Evolutionary conservation across 2,797 vertebrate genomes (phyloP), one percentile per base, ranked within the genome.

Genomic region (Myotis findleyi): DNA sequence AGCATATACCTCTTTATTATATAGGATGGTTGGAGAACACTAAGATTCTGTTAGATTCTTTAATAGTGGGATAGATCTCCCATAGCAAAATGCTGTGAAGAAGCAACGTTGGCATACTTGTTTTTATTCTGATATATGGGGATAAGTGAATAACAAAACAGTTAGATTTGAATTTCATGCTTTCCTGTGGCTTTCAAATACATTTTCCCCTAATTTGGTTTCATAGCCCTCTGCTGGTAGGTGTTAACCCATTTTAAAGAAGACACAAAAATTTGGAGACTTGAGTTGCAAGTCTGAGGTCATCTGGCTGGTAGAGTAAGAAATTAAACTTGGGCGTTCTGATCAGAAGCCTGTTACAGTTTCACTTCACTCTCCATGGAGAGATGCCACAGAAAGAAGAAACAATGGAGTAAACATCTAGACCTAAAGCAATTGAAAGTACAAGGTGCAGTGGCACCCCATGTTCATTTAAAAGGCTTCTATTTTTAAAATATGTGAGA

Each of bases 61-160:
- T 36, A 38, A 49, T 41, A 4, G 11, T 49, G 84, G 62, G 1
- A 25, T n/a, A 81, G n/a, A 11, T 38, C 36, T 47, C 44, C 18
- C n/a, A 47, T 5, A 64, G 49, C 72, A 82, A 86, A 92, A 86
- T 21, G 6, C 13, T 36, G 3, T 21, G 27, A 80, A 59, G 38
- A 18, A 87, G 18, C 51, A n/a, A 64, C 25, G 76, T 87, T 62
- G 16, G 17, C 68, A 36, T 16, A 68, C 8, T 71, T 76, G 41
- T 88, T 93, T 93, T 89, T 81, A 36, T 91, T 97, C 16, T 44
- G 33, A 57, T 76, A 51, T 5, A 55, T 72, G 2, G 23, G 94
- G 14, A 82, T 82, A 90, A 57, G 21, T 53, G 57, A 23, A 23
- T 55, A 55, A 36, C 49, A 87, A 17, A 33, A 66, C 59, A 7